phyloP scores from a whole-genome alignment of 2,113 vertebrate genomes.

The Periophthalmodon schlosseri region DNA sequence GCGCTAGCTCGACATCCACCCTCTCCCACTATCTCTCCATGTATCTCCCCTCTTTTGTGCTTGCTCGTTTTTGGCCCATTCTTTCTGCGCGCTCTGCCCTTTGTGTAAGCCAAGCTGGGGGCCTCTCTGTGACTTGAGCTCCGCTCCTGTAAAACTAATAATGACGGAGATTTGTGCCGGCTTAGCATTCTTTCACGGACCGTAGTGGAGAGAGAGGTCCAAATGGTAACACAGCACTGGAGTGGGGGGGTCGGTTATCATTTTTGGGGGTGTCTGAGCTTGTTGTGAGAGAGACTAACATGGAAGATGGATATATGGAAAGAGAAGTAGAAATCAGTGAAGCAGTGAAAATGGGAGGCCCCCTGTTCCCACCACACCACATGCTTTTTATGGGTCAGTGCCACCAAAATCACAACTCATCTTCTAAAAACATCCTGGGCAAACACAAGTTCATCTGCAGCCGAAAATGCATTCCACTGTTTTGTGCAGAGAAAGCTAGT shows the following conservation, averaged over 20 bases:
- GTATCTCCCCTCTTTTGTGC: conserved; percentile 1
- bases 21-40: conserved; percentile 11
- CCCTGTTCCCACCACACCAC: conserved; percentile 51
- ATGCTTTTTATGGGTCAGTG: conserved; percentile 57
- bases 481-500: neutral
- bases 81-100: conserved; percentile 53
- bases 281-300: conserved; percentile 44
- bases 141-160: conserved; percentile 74
- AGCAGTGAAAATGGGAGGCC: conserved; percentile 49
- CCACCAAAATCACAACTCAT: conserved; percentile 37
- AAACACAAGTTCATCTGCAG: conserved; percentile 12
- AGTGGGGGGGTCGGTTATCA: conserved; percentile 6
- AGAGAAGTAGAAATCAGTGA: conserved; percentile 16
- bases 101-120: conserved; percentile 63
- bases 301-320: conserved; percentile 25
- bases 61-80: conserved; percentile 9
- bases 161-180: conserved; percentile 70
- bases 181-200: conserved; percentile 71
- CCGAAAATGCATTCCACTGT: neutral
- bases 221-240: conserved; percentile 25
- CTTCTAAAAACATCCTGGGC: conserved; percentile 24
- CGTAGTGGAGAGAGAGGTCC: conserved; percentile 34
- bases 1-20: conserved; percentile 7
- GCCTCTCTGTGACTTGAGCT: conserved; percentile 65
- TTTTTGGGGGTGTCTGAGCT: conserved; percentile 50